Base-by-base conservation (phyloP, 2,888 invertebrate species). In the Nymphalis urticae region DNA sequence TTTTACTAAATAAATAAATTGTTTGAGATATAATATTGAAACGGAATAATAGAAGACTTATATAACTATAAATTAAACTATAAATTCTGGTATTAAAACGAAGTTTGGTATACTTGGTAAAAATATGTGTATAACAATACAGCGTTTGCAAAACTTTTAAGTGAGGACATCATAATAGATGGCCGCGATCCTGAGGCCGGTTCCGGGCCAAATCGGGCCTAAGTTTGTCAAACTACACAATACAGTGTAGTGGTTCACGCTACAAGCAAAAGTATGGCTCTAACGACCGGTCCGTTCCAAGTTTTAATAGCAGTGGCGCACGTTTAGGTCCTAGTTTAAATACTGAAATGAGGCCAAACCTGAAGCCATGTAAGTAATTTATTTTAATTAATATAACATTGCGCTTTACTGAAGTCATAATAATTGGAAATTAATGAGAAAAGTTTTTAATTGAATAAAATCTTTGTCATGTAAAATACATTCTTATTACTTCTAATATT, bases 261-360 rank as follows among this genome's bases (percentile, higher is more conserved):
- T 74, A 67, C 75, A 71, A 73, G 81, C 76, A 82, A 82, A 82
- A 85, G 84, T 82, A 82, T 81, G 81, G 79, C 77, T 80, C 82
- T 89, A 87, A 88, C 88, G 85, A 87, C 82, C 80, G 82, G 81
- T 81, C 81, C 80, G 83, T 75, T 80, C 80, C 79, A 87, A 89
- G 85, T 89, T 88, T 88, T 87, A 87, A 88, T 87, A 85, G 86
- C 80, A 77, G 75, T 73, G 78, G 81, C 81, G 76, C 82, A 85
- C 83, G 87, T 88, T 87, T 85, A 85, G 83, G 80, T 84, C 76
- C 84, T 79, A 82, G 85, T 74, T 84, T 84, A 83, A 81, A 82
- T 79, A 77, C 77, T 72, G 78, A 75, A 86, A 86, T 77, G 82
- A 79, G 82, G 84, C 84, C 82, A 81, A 75, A 76, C 69, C 66